Evolutionary conservation across 2,888 invertebrate species (phyloP), one percentile per base, ranked within the genome.

Genomic region (Calliphora vomitoria): DNA sequence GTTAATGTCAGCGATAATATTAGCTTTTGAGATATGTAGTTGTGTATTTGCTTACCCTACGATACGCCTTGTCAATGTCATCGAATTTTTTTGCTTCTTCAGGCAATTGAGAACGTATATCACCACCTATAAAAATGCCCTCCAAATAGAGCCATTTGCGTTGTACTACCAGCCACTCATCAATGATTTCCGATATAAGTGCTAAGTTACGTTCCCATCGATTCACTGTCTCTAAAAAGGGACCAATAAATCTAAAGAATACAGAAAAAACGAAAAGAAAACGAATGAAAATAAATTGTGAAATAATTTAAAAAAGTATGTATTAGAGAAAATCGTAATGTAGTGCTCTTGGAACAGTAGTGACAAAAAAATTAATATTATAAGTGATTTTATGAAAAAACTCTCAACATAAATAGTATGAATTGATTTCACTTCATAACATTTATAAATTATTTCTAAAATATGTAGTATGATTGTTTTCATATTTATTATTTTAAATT

Each of bases 41-140:
- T 44, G 13, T 44, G 13, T 11, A 4, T 80, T 18, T 85, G 88
- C 91, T 91, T 90, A 96, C 96, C 94, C 96, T 96, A 91, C 96
- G 95, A 93, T 97, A 98, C 1, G 95, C 92, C 92, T 95, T 96
- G 92, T 98, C 98, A 90, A 98, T 97, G 87, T 97, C 96, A 91
- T 98, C 98, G 93, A 98, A 98, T 93, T 97, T 97, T 92, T 96
- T 96, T 0, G 98, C 98, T 92, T 98, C 98, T 1, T 98, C 98
- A 0, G 98, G 98, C 76, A 98, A 94, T 91, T 98, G 98, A 0
- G 95, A 94, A 72, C 98, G 95, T 89, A 98, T 98, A 91, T 98
- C 98, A 6, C 97, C 97, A 0, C 97, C 97, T 0, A 98, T 96
- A 92, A 98, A 98, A 87, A 98, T 98, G 0, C 98, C 98, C 92